phyloP scores from a whole-genome alignment of 1,140 invertebrate genomes.

The Apis florea region DNA sequence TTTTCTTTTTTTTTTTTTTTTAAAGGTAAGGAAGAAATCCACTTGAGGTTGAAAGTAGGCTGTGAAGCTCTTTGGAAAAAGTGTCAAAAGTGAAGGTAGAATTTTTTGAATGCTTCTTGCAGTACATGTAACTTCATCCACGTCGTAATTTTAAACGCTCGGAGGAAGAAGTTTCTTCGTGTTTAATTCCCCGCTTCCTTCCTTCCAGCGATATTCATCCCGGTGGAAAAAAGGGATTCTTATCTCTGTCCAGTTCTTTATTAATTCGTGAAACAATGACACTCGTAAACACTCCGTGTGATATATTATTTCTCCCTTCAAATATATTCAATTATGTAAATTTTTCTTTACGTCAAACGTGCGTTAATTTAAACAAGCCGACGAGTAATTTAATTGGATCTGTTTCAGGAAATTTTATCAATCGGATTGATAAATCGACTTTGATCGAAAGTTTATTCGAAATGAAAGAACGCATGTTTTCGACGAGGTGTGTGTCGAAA shows the following conservation, averaged over 20 bases:
- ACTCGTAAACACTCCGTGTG: too few species aligned
- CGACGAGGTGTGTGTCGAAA: too few species aligned
- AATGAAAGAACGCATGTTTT: too few species aligned
- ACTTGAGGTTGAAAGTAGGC: neutral
- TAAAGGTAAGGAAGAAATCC: neutral
- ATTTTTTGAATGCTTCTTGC: neutral
- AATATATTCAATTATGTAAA: too few species aligned
- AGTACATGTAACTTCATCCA: neutral
- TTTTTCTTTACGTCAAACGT: too few species aligned
- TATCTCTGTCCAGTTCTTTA: neutral
- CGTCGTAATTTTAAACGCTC: conserved; percentile 12
- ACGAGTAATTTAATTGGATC: too few species aligned
- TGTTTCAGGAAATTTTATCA: too few species aligned
- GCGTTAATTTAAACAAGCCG: too few species aligned
- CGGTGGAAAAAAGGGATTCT: neutral
- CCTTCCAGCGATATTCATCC: neutral
- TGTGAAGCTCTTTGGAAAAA: neutral
- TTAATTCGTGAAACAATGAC: neutral
- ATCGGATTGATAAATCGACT: too few species aligned
- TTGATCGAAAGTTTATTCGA: too few species aligned
- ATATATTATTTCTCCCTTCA: neutral
- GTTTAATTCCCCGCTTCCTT: conserved; percentile 21
- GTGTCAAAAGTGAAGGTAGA: neutral
- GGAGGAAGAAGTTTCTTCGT: conserved; percentile 1
- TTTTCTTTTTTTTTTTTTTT: neutral